A percentile compares a stretch with the other conserved stretches of the same genome.
Evolutionary conservation across 2,113 vertebrate genomes (phyloP).

Genomic region (Cottus gobio): DNA sequence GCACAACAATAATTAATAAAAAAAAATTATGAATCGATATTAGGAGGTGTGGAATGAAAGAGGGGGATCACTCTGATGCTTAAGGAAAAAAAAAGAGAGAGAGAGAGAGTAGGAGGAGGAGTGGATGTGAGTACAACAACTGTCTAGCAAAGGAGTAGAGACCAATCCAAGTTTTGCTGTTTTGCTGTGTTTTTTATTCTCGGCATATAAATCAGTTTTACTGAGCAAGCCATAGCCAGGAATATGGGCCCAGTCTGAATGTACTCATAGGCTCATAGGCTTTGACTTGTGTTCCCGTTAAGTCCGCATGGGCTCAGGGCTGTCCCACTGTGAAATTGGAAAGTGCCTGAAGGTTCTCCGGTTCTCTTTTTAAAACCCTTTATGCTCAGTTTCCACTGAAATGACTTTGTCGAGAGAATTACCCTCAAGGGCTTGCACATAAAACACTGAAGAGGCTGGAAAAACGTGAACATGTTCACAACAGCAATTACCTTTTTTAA

Average conservation of each 20-base stretch:
- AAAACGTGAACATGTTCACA: not conserved
- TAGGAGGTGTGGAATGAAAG: slow-evolving; percentile 43
- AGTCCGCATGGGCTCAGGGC: slow-evolving; percentile 20
- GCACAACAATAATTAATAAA: slow-evolving; percentile 67
- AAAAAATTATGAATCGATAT: slow-evolving; percentile 73
- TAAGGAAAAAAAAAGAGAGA: slow-evolving; percentile 58
- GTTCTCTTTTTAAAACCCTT: slow-evolving; percentile 57
- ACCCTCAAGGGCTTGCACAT: slow-evolving; percentile 22
- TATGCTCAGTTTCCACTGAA: slow-evolving; percentile 57
- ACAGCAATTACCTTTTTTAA: not conserved
- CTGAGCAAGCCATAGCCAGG: slow-evolving; percentile 11
- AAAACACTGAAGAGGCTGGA: not conserved
- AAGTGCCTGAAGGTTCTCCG: slow-evolving; percentile 53
- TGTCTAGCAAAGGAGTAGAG: slow-evolving; percentile 37
- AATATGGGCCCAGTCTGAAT: slow-evolving; percentile 17
- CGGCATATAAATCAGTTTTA: slow-evolving; percentile 27
- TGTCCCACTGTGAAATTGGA: slow-evolving; percentile 45
- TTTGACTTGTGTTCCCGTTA: slow-evolving; percentile 57
- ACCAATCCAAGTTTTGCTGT: slow-evolving; percentile 38
- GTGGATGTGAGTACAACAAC: slow-evolving; percentile 42
- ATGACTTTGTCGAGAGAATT: slow-evolving; percentile 51
- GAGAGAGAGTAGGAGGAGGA: slow-evolving; percentile 20
- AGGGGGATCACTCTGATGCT: slow-evolving; percentile 56
- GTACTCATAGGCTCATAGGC: slow-evolving; percentile 32
- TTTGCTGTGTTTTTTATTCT: slow-evolving; percentile 34